These are phyloP conservation scores for Rattus rattus DNA, from an alignment of 2,113 vertebrate genomes.

Conservation along the genomic window DNA sequence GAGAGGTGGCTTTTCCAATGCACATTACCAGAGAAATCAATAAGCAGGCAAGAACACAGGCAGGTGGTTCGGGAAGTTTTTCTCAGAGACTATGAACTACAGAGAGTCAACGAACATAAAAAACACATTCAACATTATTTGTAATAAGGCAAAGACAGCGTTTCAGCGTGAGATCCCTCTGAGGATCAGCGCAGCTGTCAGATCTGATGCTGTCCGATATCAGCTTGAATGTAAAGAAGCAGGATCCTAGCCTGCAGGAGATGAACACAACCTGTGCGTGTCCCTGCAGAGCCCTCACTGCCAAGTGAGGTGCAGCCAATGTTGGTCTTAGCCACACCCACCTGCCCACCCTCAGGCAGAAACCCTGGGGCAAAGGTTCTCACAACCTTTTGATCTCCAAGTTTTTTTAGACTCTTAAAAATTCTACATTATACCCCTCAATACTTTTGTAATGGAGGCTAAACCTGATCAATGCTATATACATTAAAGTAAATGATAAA, in stretches of 20 bases:
- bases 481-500: not conserved
- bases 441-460: not conserved
- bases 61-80: not conserved
- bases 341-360: fast-evolving
- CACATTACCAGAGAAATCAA: not conserved
- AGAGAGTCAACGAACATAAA: not conserved
- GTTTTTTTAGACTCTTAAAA: constrained; percentile 18
- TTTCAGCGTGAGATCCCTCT: not conserved
- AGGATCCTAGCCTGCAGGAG: not conserved
- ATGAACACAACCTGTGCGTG: not conserved
- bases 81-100: constrained; percentile 26
- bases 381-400: not conserved
- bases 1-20: not conserved
- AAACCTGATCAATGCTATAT: not conserved
- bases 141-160: not conserved
- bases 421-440: not conserved
- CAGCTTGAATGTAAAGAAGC: not conserved
- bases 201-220: not conserved
- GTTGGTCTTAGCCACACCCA: not conserved
- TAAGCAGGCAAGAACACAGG: not conserved
- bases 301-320: not conserved
- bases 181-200: not conserved
- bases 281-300: not conserved
- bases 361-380: not conserved
- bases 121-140: not conserved